Percentiles rank a stretch among this genome's conserved stretches.
These are phyloP conservation scores for Aspidapion aeneum DNA, from an alignment of 2,888 invertebrate species.

Conservation along the genomic window DNA sequence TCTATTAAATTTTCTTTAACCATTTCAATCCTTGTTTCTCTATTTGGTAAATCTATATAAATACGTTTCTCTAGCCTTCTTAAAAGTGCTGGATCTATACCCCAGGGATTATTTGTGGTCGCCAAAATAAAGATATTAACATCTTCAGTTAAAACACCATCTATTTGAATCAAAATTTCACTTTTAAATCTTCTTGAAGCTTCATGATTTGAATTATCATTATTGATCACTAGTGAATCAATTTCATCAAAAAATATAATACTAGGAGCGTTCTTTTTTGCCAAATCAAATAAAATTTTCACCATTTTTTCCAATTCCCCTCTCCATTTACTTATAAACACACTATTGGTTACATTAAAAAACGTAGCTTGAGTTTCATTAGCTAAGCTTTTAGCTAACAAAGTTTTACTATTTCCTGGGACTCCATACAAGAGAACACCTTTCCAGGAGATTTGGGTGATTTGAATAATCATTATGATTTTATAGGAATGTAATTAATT, in stretches of 20 bases:
- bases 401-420: constrained; percentile 78
- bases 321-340: constrained; percentile 92
- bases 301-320: constrained; percentile 94
- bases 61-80: constrained; percentile 86
- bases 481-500: no score
- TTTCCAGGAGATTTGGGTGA: constrained; percentile 91
- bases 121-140: constrained; percentile 76
- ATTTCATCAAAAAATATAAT: constrained; percentile 93
- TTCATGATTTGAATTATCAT: constrained; percentile 73
- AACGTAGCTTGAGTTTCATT: constrained; percentile 76
- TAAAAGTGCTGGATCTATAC: constrained; percentile 83
- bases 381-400: constrained; percentile 85
- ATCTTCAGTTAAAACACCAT: constrained; percentile 64
- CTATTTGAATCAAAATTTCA: constrained; percentile 83
- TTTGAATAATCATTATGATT: no score
- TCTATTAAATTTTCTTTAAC: constrained; percentile 60
- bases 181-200: constrained; percentile 85
- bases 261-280: constrained; percentile 73
- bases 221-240: constrained; percentile 72
- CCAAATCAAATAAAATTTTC: constrained; percentile 84
- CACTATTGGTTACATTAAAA: constrained; percentile 84
- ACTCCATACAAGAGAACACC: constrained; percentile 65
- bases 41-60: constrained; percentile 72
- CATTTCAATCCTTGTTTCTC: constrained; percentile 62
- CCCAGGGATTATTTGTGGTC: constrained; percentile 93